Conservation (phyloP, 2,888 invertebrate species). For the Priocnemis perturbator region DNA sequence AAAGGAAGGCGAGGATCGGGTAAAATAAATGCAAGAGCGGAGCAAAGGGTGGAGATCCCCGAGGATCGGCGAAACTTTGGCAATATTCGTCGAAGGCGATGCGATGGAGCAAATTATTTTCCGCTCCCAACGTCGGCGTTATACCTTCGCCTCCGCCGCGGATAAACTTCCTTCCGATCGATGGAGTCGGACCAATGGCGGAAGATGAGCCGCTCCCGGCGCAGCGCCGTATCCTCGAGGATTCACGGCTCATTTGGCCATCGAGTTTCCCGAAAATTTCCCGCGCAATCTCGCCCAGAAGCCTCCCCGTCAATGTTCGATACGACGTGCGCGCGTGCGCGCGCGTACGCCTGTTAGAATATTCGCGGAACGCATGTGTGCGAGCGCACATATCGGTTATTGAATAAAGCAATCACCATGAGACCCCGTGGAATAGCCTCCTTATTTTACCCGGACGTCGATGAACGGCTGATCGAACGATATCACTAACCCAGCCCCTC, state of each 20-base stretch:
- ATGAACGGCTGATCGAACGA: constrained; percentile 41
- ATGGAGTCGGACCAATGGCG: constrained; percentile 29
- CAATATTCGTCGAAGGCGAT: constrained; percentile 6
- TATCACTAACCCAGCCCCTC: neutral
- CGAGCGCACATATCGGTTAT: constrained; percentile 61
- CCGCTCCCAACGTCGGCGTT: constrained; percentile 1
- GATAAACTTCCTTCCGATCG: constrained; percentile 36
- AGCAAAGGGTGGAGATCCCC: too few relatives aligned
- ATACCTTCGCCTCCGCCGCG: neutral
- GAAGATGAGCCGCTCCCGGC: constrained; percentile 4
- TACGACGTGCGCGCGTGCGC: neutral
- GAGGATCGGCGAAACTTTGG: constrained; percentile 27
- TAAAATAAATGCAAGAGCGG: too few relatives aligned
- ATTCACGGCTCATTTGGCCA: constrained; percentile 56
- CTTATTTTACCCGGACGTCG: constrained; percentile 31
- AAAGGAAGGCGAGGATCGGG: too few relatives aligned
- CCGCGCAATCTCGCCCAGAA: constrained; percentile 7
- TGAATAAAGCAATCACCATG: constrained; percentile 63
- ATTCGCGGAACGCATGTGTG: constrained; percentile 15
- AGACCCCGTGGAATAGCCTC: constrained; percentile 16
- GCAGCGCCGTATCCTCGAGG: constrained; percentile 26
- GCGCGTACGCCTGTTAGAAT: too few relatives aligned
- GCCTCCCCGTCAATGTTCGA: constrained; percentile 34
- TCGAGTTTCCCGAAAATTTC: constrained; percentile 33
- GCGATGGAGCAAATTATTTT: constrained; percentile 17